These are phyloP conservation scores for Brachycybe producta DNA, from an alignment of 2,888 invertebrate species.

Conservation along the genomic window DNA sequence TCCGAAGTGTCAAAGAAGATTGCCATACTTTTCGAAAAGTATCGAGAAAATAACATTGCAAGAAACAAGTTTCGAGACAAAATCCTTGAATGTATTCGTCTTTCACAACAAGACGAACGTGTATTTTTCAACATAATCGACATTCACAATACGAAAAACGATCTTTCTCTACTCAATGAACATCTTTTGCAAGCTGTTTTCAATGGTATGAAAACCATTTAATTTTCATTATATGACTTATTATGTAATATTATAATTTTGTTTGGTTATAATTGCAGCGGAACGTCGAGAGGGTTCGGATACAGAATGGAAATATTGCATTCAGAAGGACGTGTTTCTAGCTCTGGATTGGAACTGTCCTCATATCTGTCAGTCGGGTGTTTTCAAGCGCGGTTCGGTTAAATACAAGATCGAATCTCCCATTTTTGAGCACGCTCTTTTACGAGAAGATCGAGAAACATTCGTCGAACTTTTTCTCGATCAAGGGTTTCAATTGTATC, in stretches of 20 bases:
- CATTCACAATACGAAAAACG: not conserved
- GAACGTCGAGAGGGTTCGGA: slow-evolving; percentile 4
- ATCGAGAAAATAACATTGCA: slow-evolving; percentile 30
- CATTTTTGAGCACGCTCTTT: slow-evolving; percentile 30
- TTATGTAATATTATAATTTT: not conserved
- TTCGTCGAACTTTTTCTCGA: slow-evolving; percentile 33
- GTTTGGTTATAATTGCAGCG: not conserved
- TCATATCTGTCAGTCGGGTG: slow-evolving; percentile 31
- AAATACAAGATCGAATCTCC: slow-evolving; percentile 19
- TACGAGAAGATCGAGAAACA: slow-evolving; percentile 29
- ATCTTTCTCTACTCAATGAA: slow-evolving; percentile 5
- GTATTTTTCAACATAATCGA: slow-evolving; percentile 1
- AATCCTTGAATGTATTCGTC: slow-evolving; percentile 31
- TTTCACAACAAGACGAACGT: slow-evolving; percentile 24
- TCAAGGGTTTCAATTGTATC: slow-evolving; percentile 31
- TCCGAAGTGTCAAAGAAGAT: slow-evolving; percentile 33
- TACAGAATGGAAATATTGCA: slow-evolving; percentile 6
- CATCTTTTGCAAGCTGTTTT: slow-evolving; percentile 11
- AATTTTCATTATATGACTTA: not conserved
- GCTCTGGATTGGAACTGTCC: slow-evolving; percentile 36
- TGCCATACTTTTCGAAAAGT: slow-evolving; percentile 29
- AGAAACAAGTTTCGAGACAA: slow-evolving; percentile 32
- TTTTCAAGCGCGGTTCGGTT: slow-evolving; percentile 28
- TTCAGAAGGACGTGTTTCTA: slow-evolving; percentile 31
- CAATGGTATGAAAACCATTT: slow-evolving; percentile 6